phyloP scores from a whole-genome alignment of 2,113 vertebrate species.

The Labeo catla region DNA sequence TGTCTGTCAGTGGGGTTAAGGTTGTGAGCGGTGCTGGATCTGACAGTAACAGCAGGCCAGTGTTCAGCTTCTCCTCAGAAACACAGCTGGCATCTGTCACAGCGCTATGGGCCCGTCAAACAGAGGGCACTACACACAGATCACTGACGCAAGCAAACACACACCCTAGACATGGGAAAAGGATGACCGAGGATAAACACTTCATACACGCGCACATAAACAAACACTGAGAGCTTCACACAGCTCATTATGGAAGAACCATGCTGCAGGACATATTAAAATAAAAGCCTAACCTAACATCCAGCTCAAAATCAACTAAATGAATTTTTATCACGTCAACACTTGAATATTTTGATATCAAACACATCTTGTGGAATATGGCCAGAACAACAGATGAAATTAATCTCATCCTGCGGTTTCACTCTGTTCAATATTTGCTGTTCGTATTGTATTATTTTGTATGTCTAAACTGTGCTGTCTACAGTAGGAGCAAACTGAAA shows the following conservation, averaged over 20 bases:
- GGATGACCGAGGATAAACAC: not conserved
- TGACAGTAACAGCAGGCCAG: conserved; percentile 15
- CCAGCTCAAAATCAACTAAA: not conserved
- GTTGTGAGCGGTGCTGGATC: not conserved
- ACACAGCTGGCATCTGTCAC: conserved; percentile 21
- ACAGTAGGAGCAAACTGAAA: not conserved
- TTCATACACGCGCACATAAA: not conserved
- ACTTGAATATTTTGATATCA: not conserved
- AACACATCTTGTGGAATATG: not conserved
- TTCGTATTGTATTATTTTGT: not conserved
- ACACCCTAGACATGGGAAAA: not conserved
- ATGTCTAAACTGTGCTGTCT: not conserved
- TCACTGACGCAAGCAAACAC: not conserved
- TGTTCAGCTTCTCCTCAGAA: not conserved
- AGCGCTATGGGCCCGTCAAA: not conserved
- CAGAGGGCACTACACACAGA: not conserved
- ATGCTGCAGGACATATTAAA: not conserved
- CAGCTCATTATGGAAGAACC: not conserved
- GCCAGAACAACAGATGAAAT: not conserved
- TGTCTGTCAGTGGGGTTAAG: not conserved
- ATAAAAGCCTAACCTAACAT: not conserved
- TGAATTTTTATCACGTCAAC: not conserved
- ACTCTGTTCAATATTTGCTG: not conserved
- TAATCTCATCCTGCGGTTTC: not conserved
- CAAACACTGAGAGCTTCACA: not conserved